A percentile compares a stretch with the other conserved stretches of the same genome.
Conservation (phyloP, 2,888 invertebrate genomes). For the Nymphalis urticae region DNA sequence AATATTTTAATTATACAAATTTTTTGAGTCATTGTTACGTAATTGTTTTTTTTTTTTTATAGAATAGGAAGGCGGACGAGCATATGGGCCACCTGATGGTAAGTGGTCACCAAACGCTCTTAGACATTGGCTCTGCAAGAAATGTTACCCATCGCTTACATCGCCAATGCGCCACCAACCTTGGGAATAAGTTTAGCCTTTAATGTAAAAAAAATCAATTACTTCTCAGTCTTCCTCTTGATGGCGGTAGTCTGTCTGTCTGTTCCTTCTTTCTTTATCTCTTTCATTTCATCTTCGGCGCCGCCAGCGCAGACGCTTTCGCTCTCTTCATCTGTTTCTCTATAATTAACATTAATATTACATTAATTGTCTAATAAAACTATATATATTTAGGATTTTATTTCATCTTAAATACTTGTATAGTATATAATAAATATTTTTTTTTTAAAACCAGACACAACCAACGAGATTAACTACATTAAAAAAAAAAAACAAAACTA, state of each 20-base stretch:
- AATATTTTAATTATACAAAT: too few species aligned
- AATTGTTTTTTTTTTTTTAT: too few species aligned
- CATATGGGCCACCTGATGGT: too few species aligned
- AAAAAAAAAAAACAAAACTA: too few species aligned
- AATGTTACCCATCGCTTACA: too few species aligned
- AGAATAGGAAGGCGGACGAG: too few species aligned
- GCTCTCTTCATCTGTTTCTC: constrained; percentile 76
- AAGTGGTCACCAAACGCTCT: too few species aligned
- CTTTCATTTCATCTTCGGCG: constrained; percentile 65
- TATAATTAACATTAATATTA: constrained; percentile 38
- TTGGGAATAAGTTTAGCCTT: background rate
- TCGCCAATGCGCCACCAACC: too few species aligned
- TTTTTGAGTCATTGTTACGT: background rate
- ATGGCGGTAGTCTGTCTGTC: constrained; percentile 68
- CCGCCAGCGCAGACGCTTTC: constrained; percentile 71
- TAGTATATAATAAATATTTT: too few species aligned
- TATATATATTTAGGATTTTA: background rate
- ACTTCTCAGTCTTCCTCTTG: constrained; percentile 72
- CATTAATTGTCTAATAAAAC: background rate
- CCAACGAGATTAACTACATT: too few species aligned
- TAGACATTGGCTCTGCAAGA: too few species aligned
- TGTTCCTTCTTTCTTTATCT: constrained; percentile 60
- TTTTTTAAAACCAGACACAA: too few species aligned
- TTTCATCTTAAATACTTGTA: background rate
- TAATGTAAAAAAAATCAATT: constrained; percentile 42